phyloP scores from a whole-genome alignment of 2,888 invertebrate species.

The Chaetogeoica ovagalla region DNA sequence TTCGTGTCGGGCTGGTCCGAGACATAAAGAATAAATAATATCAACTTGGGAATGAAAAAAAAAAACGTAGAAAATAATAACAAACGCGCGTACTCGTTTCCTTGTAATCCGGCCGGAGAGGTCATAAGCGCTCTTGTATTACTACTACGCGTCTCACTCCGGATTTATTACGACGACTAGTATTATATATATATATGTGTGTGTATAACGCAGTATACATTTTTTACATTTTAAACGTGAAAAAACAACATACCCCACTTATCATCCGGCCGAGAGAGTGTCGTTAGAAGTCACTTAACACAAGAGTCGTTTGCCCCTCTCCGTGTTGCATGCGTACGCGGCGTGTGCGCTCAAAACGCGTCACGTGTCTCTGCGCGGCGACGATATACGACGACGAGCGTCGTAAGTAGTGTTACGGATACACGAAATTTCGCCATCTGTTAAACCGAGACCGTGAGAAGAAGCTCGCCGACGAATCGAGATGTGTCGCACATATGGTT shows the following conservation, averaged over 20 bases:
- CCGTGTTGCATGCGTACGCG: not conserved
- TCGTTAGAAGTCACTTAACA: slow-evolving; percentile 52
- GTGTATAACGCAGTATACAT: slow-evolving; percentile 17
- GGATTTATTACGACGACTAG: slow-evolving; percentile 44
- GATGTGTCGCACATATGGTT: slow-evolving; percentile 25
- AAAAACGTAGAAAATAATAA: slow-evolving; percentile 30
- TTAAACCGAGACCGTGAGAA: slow-evolving; percentile 38
- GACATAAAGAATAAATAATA: slow-evolving; percentile 33
- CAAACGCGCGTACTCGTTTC: slow-evolving; percentile 47
- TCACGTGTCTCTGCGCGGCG: slow-evolving; percentile 24
- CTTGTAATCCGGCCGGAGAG: slow-evolving; percentile 51
- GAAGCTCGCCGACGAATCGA: slow-evolving; percentile 39
- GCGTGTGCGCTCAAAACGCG: not conserved
- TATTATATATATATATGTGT: too few species aligned
- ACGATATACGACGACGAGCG: too few species aligned
- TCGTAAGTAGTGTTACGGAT: slow-evolving; percentile 25
- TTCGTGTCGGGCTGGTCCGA: slow-evolving; percentile 16
- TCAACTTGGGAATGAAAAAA: slow-evolving; percentile 27
- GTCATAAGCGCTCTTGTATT: slow-evolving; percentile 42
- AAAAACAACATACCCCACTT: slow-evolving; percentile 52
- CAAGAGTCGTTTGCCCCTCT: slow-evolving; percentile 21
- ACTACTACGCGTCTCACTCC: slow-evolving; percentile 38
- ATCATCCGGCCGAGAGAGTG: slow-evolving; percentile 43
- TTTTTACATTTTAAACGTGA: slow-evolving; percentile 48
- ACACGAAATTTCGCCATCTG: slow-evolving; percentile 49